phyloP scores from a whole-genome alignment of 2,888 invertebrate species.

The Dolichopus griseipennis region DNA sequence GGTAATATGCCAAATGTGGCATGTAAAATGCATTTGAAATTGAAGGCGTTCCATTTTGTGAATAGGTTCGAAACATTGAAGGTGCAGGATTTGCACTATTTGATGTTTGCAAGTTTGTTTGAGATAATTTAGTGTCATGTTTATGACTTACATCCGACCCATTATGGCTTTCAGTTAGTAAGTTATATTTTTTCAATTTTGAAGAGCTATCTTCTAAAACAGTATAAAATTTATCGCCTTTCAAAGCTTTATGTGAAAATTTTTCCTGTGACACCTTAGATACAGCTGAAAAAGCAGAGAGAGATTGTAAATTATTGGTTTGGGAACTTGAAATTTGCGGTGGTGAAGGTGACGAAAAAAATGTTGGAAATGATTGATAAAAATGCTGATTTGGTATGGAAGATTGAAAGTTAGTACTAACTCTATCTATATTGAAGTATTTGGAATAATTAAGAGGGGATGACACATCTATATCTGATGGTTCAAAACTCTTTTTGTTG shows the following conservation, averaged over 20 bases:
- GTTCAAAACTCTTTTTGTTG: slow-evolving; percentile 13
- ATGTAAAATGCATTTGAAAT: slow-evolving; percentile 35
- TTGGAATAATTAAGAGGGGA: slow-evolving; percentile 33
- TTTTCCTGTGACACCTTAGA: too few relatives aligned
- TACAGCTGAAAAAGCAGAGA: slow-evolving; percentile 9
- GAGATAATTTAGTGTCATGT: slow-evolving; percentile 8
- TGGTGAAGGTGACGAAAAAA: slow-evolving; percentile 29
- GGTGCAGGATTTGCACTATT: not conserved
- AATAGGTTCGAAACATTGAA: not conserved
- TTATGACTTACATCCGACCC: too few relatives aligned
- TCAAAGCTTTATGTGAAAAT: too few relatives aligned
- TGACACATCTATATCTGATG: slow-evolving; percentile 27
- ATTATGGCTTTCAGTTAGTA: too few relatives aligned
- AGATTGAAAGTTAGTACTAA: not conserved
- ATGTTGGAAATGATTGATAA: slow-evolving; percentile 23
- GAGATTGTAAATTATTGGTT: not conserved
- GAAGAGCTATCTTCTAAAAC: too few relatives aligned
- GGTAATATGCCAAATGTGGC: slow-evolving; percentile 37
- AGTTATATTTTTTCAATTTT: too few relatives aligned
- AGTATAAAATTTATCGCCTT: too few relatives aligned
- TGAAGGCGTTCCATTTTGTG: not conserved
- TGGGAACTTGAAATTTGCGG: slow-evolving; percentile 17
- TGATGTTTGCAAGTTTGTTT: not conserved
- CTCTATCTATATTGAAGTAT: not conserved
- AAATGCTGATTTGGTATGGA: slow-evolving; percentile 17